These are phyloP conservation scores for Tuta absoluta DNA, from an alignment of 2,888 invertebrate genomes.

Conservation along the genomic window DNA sequence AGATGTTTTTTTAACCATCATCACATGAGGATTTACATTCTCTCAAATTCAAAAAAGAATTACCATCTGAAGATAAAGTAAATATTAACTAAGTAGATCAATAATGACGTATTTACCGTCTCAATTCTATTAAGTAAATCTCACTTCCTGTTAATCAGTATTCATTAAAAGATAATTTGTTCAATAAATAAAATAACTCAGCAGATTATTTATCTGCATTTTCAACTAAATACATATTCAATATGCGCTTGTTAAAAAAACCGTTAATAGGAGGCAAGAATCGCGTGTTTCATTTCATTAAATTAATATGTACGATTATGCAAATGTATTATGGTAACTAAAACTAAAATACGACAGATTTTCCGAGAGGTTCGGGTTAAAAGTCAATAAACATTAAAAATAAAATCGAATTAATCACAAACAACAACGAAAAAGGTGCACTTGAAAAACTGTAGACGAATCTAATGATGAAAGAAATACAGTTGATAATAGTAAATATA, in stretches of 20 bases:
- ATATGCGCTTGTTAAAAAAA: conserved; percentile 3
- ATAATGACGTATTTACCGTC: too few species aligned
- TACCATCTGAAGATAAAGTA: too few species aligned
- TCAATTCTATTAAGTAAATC: neutral
- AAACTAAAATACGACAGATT: conserved; percentile 21
- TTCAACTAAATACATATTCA: conserved; percentile 11
- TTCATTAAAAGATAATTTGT: conserved; percentile 12
- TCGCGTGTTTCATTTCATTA: conserved; percentile 10
- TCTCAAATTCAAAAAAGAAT: too few species aligned
- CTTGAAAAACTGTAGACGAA: neutral
- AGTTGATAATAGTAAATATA: neutral
- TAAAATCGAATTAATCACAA: conserved; percentile 37
- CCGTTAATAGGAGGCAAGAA: conserved; percentile 20
- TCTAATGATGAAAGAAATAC: conserved; percentile 7
- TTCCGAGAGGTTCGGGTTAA: conserved; percentile 41
- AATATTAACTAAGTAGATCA: too few species aligned
- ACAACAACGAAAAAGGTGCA: neutral
- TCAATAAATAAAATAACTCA: conserved; percentile 18
- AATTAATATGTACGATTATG: conserved; percentile 19
- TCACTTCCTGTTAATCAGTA: neutral
- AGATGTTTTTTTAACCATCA: too few species aligned
- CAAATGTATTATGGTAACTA: conserved; percentile 12
- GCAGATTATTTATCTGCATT: conserved; percentile 10
- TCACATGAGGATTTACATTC: too few species aligned
- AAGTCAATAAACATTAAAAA: conserved; percentile 47